Base-by-base conservation (phyloP, 2,888 invertebrate genomes). In the Rotaria macrura region DNA sequence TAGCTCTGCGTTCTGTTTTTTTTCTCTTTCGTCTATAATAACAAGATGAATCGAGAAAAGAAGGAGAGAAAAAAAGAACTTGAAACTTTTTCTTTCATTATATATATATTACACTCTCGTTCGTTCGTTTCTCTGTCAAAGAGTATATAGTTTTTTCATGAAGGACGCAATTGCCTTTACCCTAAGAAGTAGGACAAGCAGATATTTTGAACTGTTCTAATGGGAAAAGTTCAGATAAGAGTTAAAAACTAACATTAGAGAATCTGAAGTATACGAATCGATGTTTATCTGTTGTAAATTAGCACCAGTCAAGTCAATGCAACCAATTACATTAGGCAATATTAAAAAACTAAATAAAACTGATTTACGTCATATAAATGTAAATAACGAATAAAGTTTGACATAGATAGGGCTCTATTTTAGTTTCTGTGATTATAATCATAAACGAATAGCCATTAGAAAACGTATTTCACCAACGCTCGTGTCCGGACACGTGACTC, bases 1-100 rank as follows among this genome's bases (percentile, higher is more conserved):
- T 65, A 29, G 6, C 20, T 65, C 34, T 4, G 20, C 65, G 65
- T 65, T 65, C 65, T 65, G 65, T 54, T 54, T 54, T 65, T 65
- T 65, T 65, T 65, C 65, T 65, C 34, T 65, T 65, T 65, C 65
- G 65, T 65, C 65, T 65, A 65, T 65, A 65, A 65, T 38, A 65
- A 65, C 65, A 65, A 65, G 34, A 34, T 34, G 65, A 65, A 65
- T 34, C 65, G 29, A 65, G 65, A 65, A 20, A 5, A 14, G 34
- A 65, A 65, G 17, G 20, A 20, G 34, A 29, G 29, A 34, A 65
- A 65, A 47, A 38, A 34, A 65, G 65, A 20, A 65, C 65, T 65
- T 65, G 65, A 65, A 65, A 34, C 65, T 38, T 65, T 65, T 34
- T 65, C 52, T 65, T 20, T 65, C 34, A 14, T 65, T 65, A 4